A percentile compares a stretch with the other conserved stretches of the same genome.
phyloP scores from a whole-genome alignment of 2,797 vertebrate genomes.

The Amphiprion clarkii region DNA sequence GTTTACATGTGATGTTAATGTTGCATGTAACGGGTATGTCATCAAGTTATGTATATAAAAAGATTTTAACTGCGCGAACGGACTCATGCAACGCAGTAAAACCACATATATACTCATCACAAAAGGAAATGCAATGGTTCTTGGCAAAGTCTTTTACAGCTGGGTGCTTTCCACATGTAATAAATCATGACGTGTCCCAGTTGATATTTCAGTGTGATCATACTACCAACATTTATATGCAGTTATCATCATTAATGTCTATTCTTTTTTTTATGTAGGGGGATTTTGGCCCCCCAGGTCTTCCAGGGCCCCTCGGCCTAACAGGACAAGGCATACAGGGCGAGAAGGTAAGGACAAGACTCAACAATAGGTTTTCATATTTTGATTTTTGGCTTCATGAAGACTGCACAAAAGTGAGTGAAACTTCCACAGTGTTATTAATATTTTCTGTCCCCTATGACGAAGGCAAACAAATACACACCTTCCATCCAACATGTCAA shows the following conservation, averaged over 20 bases:
- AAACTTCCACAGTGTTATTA: no score
- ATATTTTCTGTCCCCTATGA: no score
- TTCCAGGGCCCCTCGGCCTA: slow-evolving; percentile 86
- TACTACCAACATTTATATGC: slow-evolving; percentile 11
- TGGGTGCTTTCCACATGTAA: slow-evolving; percentile 45
- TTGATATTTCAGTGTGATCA: not conserved
- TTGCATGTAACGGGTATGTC: not conserved
- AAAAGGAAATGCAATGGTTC: not conserved
- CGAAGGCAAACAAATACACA: not conserved
- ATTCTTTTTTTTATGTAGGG: slow-evolving; percentile 76
- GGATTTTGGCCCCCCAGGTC: slow-evolving; percentile 88
- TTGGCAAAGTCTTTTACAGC: slow-evolving; percentile 9
- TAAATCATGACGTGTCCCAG: slow-evolving; percentile 37
- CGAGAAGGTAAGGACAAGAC: slow-evolving; percentile 83
- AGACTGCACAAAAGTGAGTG: not conserved
- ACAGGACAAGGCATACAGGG: slow-evolving; percentile 88
- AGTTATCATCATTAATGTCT: slow-evolving; percentile 32
- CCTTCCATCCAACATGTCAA: not conserved
- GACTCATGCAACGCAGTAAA: not conserved
- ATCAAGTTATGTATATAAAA: not conserved
- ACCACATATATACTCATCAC: not conserved
- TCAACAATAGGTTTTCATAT: no score
- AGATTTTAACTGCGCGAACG: not conserved
- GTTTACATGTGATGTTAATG: not conserved
- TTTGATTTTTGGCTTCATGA: no score